A percentile compares a stretch with the other conserved stretches of the same genome.
These are phyloP conservation scores for Tretioscincus oriximinensis DNA, from an alignment of 2,113 vertebrate species.

Conservation along the genomic window DNA sequence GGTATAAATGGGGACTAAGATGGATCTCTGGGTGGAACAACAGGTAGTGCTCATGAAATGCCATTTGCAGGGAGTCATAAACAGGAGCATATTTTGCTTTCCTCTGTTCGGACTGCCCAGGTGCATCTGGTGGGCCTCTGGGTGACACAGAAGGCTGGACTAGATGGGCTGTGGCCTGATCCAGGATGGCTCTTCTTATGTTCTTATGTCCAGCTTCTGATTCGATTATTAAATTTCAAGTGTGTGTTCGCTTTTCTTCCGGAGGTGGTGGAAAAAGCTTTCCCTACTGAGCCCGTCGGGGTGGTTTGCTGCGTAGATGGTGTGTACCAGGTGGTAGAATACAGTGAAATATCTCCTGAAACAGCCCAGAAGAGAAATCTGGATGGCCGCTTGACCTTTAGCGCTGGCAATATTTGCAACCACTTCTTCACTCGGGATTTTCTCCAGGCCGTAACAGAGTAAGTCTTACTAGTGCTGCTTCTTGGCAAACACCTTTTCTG, in stretches of 20 bases:
- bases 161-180: too few species aligned
- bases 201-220: not conserved
- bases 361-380: conserved; percentile 63
- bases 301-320: conserved; percentile 88
- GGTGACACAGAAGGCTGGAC: too few species aligned
- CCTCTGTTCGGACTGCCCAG: too few species aligned
- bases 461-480: conserved; percentile 53
- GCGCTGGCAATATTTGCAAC: conserved; percentile 91
- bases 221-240: conserved; percentile 19
- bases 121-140: too few species aligned
- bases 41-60: too few species aligned
- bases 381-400: conserved; percentile 78
- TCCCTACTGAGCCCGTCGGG: conserved; percentile 86
- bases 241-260: not conserved
- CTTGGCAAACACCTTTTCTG: not conserved
- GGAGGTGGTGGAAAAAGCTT: conserved; percentile 90
- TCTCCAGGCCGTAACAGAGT: conserved; percentile 80
- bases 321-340: conserved; percentile 89
- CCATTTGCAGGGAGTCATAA: too few species aligned
- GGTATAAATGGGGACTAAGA: too few species aligned
- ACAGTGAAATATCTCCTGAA: conserved; percentile 86
- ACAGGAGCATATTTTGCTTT: too few species aligned
- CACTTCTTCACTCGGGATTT: conserved; percentile 91
- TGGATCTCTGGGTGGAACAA: too few species aligned
- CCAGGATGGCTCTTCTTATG: not conserved